These are phyloP conservation scores for Cordylochernes scorpioides DNA, from an alignment of 2,888 invertebrate genomes.

Conservation along the genomic window DNA sequence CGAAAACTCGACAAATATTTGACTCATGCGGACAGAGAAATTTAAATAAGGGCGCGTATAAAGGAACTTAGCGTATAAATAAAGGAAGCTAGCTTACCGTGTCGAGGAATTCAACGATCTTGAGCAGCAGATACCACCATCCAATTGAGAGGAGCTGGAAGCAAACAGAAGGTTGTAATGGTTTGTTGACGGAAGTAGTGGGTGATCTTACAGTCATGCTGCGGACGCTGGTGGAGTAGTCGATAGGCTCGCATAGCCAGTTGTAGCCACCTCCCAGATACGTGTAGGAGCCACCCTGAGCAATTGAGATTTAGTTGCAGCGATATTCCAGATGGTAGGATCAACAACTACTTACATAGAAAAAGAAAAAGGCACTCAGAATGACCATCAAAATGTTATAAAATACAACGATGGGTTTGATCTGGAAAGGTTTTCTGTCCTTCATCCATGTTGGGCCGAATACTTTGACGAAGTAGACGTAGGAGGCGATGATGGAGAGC, in stretches of 20 bases:
- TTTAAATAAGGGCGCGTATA: no score
- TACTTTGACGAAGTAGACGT: conserved; percentile 15
- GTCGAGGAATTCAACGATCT: conserved; percentile 83
- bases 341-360: conserved; percentile 8
- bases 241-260: conserved; percentile 12
- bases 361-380: conserved; percentile 11
- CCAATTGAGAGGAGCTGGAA: conserved; percentile 50
- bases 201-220: conserved; percentile 7
- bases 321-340: not conserved
- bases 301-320: no score
- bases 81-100: no score
- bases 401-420: conserved; percentile 11
- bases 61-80: no score
- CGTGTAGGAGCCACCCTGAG: conserved; percentile 13
- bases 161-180: not conserved
- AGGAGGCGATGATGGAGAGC: conserved; percentile 12
- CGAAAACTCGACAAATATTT: no score
- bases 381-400: conserved; percentile 14
- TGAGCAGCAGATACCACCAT: conserved; percentile 90
- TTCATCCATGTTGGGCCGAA: conserved; percentile 14
- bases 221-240: conserved; percentile 9
- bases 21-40: no score
- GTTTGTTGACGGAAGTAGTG: not conserved
- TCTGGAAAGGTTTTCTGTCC: conserved; percentile 13
- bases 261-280: conserved; percentile 13